These are phyloP conservation scores for Venusia cambrica DNA, from an alignment of 2,888 invertebrate genomes.

Conservation along the genomic window DNA sequence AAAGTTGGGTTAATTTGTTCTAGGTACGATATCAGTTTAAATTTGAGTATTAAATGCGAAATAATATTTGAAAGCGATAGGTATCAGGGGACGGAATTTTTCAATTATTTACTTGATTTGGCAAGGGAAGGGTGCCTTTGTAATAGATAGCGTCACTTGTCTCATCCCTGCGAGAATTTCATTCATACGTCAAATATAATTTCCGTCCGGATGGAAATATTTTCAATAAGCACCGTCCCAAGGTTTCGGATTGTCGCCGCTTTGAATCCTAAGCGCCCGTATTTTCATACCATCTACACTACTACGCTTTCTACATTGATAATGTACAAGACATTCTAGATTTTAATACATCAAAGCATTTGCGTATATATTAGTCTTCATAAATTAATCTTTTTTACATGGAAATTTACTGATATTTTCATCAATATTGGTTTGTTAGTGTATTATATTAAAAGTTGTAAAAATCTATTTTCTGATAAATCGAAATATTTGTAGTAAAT, in stretches of 20 bases:
- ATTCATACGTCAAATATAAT: slow-evolving; percentile 65
- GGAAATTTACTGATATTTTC: too few species aligned
- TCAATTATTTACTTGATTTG: slow-evolving; percentile 51
- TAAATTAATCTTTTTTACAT: too few species aligned
- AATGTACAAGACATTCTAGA: too few species aligned
- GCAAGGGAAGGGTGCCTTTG: slow-evolving; percentile 34
- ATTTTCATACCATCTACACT: slow-evolving; percentile 25
- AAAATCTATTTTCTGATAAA: too few species aligned
- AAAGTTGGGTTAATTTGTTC: too few species aligned
- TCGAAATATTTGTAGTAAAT: slow-evolving; percentile 13
- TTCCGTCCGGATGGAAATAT: slow-evolving; percentile 65
- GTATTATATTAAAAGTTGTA: too few species aligned
- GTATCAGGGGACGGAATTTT: slow-evolving; percentile 38
- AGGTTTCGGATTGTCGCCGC: slow-evolving; percentile 47
- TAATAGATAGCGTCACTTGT: slow-evolving; percentile 45
- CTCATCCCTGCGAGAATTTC: slow-evolving; percentile 53
- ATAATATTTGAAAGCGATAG: slow-evolving; percentile 32
- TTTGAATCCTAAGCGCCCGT: slow-evolving; percentile 34
- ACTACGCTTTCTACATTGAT: slow-evolving; percentile 1
- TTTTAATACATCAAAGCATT: too few species aligned
- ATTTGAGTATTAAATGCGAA: too few species aligned
- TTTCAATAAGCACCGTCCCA: slow-evolving; percentile 60
- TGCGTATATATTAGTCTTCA: too few species aligned
- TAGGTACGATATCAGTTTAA: too few species aligned
- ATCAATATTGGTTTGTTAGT: too few species aligned